Base-by-base conservation (phyloP, 1,140 invertebrate genomes). In the Atta cephalotes region DNA sequence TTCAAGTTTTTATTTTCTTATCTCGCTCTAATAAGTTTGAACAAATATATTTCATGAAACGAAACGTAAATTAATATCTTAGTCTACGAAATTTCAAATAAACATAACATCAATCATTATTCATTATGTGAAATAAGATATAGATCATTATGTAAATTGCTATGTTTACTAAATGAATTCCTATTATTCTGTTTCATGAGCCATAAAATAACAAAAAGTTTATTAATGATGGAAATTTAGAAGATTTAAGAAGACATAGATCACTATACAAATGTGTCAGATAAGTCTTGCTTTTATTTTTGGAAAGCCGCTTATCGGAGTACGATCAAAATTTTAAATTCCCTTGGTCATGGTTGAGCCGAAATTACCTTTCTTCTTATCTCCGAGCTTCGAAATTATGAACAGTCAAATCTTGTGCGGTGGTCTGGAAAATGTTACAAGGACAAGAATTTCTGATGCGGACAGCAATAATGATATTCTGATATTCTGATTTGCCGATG, bases 251-350 rank as follows among this genome's bases (percentile, higher is more conserved):
- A 56, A 80, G 4, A 45, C n/a, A 68, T 66, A 49, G n/a, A 68
- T 80, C 49, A 25, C 70, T 81, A 56, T 39, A 51, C 39, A 70
- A 81, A 70, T 80, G 31, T 31, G 3, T 81, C 35, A 45, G 31
- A 25, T 14, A 49, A 16, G 0, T 45, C 51, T 18, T n/a, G 49
- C 21, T 70, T 81, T 31, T 45, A 58, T 53, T 58, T 81, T 81
- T 60, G 39, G 21, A 45, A 71, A 28, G 2, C 3, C 14, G 51
- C 16, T 81, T 71, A 58, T 81, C 79, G 7, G 5, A 2, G 9
- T 21, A 49, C 35, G 63, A 81, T 45, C 63, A 39, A 58, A 71
- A 45, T 45, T 81, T 81, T 5, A 35, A 14, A 21, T 70, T 70
- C 4, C 35, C 21, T 7, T 25, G 65, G 35, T 71, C 53, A 71